Evolutionary conservation across 2,797 vertebrate genomes (phyloP), one percentile per base, ranked within the genome.

Genomic region (Danio tinwini): DNA sequence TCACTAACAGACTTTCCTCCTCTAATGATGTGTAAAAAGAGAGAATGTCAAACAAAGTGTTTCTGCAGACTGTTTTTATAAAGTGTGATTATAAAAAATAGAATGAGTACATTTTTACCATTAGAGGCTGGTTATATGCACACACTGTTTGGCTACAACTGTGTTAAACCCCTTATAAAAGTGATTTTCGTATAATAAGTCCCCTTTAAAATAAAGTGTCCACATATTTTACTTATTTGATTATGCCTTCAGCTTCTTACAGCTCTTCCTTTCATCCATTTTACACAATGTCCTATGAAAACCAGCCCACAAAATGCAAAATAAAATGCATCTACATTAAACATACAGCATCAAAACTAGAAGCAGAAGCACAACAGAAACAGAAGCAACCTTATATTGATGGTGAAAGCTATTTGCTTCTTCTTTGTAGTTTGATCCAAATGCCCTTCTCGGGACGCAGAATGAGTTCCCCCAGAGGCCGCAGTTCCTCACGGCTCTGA

Each of bases 381-480:
- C 29, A 29, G 10, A 70, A 49, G 21, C 17, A 44, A 29, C 17
- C 40, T 58, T 44, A 45, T 14, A 52, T 45, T 68, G 5, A 10
- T 69, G 42, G 53, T 16, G 42, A 49, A 21, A 62, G 45, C 59
- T 75, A 76, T 44, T 58, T 21, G 79, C 42, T 19, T 83, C 90
- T 93, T 29, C 79, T 92, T 86, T 92, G 91, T 84, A 96, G 74
- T 49, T 91, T 92, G 86, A 96, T 90, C 95, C 94, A 95, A 61
- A 96, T 92, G 53, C 95, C 95, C 0, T 92, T 91, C 67, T 76
- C 86, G 37, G 95, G 94, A 71, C 95, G 94, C 84, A 96, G 93
- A 87, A 96, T 93, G 64, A 96, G 84, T 11, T 95, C 93, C 85
- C 91, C 94, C 50, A 81, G 0, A 12, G 93, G 84, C 14, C 84